These are phyloP conservation scores for Eurystomus gularis DNA, from an alignment of 2,113 vertebrate species.

Conservation along the genomic window DNA sequence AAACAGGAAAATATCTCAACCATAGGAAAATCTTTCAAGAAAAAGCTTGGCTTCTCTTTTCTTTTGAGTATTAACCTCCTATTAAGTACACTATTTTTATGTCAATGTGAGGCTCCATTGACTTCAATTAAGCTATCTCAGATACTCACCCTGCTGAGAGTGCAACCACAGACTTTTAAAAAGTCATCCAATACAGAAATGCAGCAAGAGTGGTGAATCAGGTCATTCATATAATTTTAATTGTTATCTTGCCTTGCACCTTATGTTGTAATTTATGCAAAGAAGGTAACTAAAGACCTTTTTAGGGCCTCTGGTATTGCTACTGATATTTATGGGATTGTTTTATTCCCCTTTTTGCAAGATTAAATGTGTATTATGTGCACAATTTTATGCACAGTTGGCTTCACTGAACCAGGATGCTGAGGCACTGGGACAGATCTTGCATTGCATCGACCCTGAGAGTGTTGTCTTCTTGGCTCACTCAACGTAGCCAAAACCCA, in stretches of 20 bases:
- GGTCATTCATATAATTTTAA: background rate
- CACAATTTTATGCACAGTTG: background rate
- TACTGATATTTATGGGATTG: background rate
- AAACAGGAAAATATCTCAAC: background rate
- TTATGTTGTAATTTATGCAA: background rate
- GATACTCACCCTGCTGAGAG: background rate
- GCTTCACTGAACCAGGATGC: background rate
- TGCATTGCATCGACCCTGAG: background rate
- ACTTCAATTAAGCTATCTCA: constrained; percentile 35
- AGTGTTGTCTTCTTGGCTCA: background rate
- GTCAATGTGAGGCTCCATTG: constrained; percentile 24
- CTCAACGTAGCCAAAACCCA: background rate
- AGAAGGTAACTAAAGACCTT: background rate
- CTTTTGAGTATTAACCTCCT: constrained; percentile 22
- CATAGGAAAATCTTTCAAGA: background rate
- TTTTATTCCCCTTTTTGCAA: background rate
- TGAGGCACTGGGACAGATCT: background rate
- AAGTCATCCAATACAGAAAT: background rate
- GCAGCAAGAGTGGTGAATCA: background rate
- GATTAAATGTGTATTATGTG: background rate
- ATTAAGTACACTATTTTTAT: constrained; percentile 28
- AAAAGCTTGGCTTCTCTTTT: background rate
- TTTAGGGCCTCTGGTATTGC: background rate
- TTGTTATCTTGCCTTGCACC: background rate
- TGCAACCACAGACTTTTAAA: background rate